These are phyloP conservation scores for Holacanthus passer DNA, from an alignment of 2,113 vertebrate species.

Conservation along the genomic window DNA sequence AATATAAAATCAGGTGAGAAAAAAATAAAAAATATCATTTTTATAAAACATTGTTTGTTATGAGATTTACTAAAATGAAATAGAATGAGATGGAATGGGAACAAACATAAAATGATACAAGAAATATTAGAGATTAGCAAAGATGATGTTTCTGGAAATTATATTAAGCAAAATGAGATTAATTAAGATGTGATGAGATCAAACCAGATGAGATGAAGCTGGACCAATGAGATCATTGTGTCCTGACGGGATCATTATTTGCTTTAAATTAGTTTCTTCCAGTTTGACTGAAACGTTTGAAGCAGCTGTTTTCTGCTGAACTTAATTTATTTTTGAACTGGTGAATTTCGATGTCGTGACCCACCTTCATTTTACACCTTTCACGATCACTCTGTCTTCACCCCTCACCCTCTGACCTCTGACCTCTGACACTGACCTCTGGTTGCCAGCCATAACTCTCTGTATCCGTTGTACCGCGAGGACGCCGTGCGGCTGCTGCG, in stretches of 20 bases:
- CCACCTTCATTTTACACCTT: background rate
- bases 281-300: background rate
- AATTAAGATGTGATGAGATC: background rate
- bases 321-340: background rate
- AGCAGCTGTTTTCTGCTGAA: background rate
- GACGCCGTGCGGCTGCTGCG: conserved; percentile 90
- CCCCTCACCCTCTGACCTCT: background rate
- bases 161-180: background rate
- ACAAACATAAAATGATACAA: background rate
- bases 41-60: too few relatives aligned
- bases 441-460: conserved; percentile 83
- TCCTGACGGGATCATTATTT: too few relatives aligned
- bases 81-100: too few relatives aligned
- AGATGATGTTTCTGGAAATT: too few relatives aligned
- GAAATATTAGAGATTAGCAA: too few relatives aligned
- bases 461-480: conserved; percentile 90
- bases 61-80: too few relatives aligned
- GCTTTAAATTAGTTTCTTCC: background rate
- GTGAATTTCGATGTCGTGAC: background rate
- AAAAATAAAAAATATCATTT: too few relatives aligned
- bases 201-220: too few relatives aligned
- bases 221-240: too few relatives aligned
- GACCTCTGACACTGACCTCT: conserved; percentile 14
- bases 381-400: background rate
- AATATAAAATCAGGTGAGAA: too few relatives aligned